These are phyloP conservation scores for Drosophila athabasca DNA, from an alignment of 1,140 invertebrate genomes.

Conservation along the genomic window DNA sequence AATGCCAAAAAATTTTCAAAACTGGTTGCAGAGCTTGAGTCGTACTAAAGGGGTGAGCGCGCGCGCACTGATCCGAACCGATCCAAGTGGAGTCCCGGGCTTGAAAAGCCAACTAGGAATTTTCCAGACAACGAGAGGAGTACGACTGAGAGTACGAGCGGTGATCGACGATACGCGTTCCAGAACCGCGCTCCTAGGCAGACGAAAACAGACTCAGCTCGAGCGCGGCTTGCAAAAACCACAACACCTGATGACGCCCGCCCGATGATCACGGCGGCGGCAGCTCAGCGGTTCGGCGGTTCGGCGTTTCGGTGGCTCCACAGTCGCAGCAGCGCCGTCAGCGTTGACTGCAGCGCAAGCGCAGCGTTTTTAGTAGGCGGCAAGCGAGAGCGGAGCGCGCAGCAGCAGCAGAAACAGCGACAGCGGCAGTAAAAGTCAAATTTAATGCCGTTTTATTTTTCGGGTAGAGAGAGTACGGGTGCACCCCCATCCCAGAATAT, in stretches of 20 bases:
- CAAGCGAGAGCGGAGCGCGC: slow-evolving; percentile 28
- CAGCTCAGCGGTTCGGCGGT: slow-evolving; percentile 18
- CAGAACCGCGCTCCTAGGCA: slow-evolving; percentile 79
- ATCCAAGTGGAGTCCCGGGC: slow-evolving; percentile 41
- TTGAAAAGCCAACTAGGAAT: slow-evolving; percentile 14
- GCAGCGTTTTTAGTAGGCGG: slow-evolving; percentile 46
- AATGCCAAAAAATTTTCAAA: slow-evolving; percentile 40
- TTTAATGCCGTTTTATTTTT: slow-evolving; percentile 28
- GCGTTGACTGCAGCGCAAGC: slow-evolving; percentile 20
- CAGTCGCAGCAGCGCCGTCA: slow-evolving; percentile 20
- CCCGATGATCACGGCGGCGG: slow-evolving; percentile 3
- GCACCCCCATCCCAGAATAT: too few relatives aligned
- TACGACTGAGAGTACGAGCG: too few relatives aligned
- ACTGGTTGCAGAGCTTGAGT: slow-evolving; percentile 22
- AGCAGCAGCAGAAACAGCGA: slow-evolving; percentile 7
- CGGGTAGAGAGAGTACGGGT: too few relatives aligned
- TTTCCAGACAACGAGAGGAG: slow-evolving; percentile 33
- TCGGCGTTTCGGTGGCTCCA: slow-evolving; percentile 3
- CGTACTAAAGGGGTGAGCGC: background rate
- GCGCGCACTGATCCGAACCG: slow-evolving; percentile 27
- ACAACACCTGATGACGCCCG: slow-evolving; percentile 71
- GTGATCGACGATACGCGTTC: slow-evolving; percentile 57
- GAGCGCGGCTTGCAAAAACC: slow-evolving; percentile 73
- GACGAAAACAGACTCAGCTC: slow-evolving; percentile 76
- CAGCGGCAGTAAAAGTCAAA: slow-evolving; percentile 47